phyloP scores from a whole-genome alignment of 2,888 invertebrate species.

The Anaspis maculata region DNA sequence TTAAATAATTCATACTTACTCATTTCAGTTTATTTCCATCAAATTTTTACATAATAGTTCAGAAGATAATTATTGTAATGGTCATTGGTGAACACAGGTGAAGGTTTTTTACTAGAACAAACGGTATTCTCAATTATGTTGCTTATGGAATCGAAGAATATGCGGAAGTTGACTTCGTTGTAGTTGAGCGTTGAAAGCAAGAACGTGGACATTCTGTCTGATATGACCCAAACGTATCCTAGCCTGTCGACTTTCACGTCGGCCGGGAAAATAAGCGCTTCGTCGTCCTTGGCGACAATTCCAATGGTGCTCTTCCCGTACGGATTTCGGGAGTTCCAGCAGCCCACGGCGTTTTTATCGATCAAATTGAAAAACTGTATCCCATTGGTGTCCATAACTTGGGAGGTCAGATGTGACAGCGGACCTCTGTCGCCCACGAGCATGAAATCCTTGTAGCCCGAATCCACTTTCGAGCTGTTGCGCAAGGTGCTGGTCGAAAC shows the following conservation, averaged over 20 bases:
- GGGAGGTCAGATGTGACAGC: slow-evolving; percentile 62
- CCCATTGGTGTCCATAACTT: slow-evolving; percentile 67
- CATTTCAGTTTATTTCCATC: too few relatives aligned
- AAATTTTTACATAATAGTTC: too few relatives aligned
- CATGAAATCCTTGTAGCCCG: slow-evolving; percentile 65
- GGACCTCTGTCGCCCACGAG: slow-evolving; percentile 58
- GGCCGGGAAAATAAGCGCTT: slow-evolving; percentile 67
- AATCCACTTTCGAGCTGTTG: slow-evolving; percentile 56
- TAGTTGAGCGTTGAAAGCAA: slow-evolving; percentile 58
- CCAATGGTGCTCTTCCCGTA: slow-evolving; percentile 59
- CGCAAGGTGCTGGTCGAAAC: slow-evolving; percentile 67
- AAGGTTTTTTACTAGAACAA: too few relatives aligned
- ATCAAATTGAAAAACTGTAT: slow-evolving; percentile 69
- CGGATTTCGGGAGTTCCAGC: slow-evolving; percentile 65
- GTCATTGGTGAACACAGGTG: too few relatives aligned
- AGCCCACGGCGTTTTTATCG: slow-evolving; percentile 74
- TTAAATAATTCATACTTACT: too few relatives aligned
- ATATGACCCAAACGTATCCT: slow-evolving; percentile 70
- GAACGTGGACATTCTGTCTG: slow-evolving; percentile 76
- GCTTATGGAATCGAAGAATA: slow-evolving; percentile 61
- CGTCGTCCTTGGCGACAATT: slow-evolving; percentile 66
- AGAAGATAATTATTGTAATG: too few relatives aligned
- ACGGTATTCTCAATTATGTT: slow-evolving; percentile 61
- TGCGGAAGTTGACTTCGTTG: slow-evolving; percentile 69
- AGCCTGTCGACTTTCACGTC: slow-evolving; percentile 69